These are phyloP conservation scores for Aegotheles bennettii DNA, from an alignment of 2,113 vertebrate species.

Conservation along the genomic window DNA sequence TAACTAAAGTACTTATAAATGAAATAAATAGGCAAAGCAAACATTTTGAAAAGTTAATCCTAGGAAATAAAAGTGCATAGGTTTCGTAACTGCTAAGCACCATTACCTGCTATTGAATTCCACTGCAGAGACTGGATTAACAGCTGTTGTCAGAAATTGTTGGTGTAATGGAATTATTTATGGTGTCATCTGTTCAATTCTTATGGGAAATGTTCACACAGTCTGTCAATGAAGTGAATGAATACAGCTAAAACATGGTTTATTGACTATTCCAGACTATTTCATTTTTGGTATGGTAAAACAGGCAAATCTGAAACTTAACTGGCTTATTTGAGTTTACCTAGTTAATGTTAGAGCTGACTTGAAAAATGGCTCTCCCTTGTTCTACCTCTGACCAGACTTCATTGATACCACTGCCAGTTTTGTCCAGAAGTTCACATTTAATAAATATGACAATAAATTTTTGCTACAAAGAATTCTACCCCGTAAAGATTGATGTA, in stretches of 20 bases:
- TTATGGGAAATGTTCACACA: conserved; percentile 42
- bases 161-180: conserved; percentile 62
- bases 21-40: background rate
- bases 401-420: background rate
- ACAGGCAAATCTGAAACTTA: background rate
- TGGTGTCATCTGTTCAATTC: conserved; percentile 57
- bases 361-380: background rate
- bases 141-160: conserved; percentile 58
- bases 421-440: background rate
- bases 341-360: background rate
- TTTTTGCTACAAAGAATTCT: background rate
- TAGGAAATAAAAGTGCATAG: background rate
- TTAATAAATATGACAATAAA: background rate
- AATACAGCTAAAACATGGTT: conserved; percentile 10
- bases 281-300: background rate
- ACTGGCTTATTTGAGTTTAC: background rate
- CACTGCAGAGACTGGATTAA: background rate
- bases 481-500: background rate
- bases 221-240: conserved; percentile 44
- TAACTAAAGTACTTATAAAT: background rate
- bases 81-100: background rate
- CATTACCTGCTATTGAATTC: conserved; percentile 11
- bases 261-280: conserved; percentile 9
- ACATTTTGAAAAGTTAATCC: background rate
- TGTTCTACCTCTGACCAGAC: background rate